Conservation (phyloP, 2,797 vertebrate genomes). For the Capromys pilorides region DNA sequence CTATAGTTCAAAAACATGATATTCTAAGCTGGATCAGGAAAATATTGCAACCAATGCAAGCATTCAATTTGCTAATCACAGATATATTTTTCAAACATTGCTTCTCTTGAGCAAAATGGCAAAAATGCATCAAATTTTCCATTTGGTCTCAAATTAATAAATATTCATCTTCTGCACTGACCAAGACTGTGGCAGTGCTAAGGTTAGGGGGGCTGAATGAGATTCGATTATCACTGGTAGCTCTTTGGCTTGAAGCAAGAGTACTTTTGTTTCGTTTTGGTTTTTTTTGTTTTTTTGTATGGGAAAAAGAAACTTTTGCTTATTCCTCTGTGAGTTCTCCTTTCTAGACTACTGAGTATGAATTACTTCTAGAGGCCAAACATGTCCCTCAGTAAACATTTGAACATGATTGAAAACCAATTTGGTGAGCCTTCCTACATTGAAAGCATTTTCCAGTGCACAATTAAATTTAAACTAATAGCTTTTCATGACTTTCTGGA, state of each 20-base stretch:
- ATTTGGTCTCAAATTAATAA: constrained; percentile 67
- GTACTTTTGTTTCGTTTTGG: too few relatives aligned
- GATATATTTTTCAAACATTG: constrained; percentile 69
- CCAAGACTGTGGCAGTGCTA: background rate
- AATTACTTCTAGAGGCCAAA: constrained; percentile 77
- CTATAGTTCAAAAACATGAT: constrained; percentile 16
- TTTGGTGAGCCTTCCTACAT: constrained; percentile 59
- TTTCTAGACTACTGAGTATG: constrained; percentile 71
- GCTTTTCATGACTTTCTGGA: constrained; percentile 37
- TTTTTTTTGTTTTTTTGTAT: constrained; percentile 45
- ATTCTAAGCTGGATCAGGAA: background rate
- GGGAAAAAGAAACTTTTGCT: constrained; percentile 56
- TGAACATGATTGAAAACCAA: constrained; percentile 53
- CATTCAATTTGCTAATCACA: constrained; percentile 57
- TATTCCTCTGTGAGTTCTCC: constrained; percentile 59
- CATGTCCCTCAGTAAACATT: constrained; percentile 62
- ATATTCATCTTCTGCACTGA: constrained; percentile 54
- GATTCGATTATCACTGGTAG: constrained; percentile 56
- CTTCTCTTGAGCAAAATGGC: constrained; percentile 58
- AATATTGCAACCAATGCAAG: constrained; percentile 41
- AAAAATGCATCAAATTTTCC: constrained; percentile 69
- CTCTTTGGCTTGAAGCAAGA: constrained; percentile 62
- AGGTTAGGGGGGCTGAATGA: constrained; percentile 56
- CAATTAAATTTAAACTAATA: constrained; percentile 72
- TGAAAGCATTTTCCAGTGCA: constrained; percentile 45